phyloP scores from a whole-genome alignment of 2,113 vertebrate species.

The Proteles cristata region DNA sequence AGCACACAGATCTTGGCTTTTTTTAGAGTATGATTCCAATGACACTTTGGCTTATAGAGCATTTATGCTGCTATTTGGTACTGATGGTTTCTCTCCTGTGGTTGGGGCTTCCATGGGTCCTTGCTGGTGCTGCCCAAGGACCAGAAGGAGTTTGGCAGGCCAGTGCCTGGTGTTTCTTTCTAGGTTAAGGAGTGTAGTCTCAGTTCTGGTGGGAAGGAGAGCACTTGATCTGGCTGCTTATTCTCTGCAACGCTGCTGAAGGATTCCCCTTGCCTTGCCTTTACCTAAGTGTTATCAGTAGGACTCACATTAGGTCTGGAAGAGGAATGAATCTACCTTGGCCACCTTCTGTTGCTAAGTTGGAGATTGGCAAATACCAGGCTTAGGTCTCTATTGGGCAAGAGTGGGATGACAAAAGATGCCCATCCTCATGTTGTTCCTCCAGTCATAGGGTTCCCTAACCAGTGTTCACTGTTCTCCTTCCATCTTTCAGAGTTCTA shows the following conservation, averaged over 20 bases:
- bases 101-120: neutral
- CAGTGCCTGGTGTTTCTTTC: neutral
- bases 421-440: neutral
- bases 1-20: neutral
- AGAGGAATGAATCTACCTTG: neutral
- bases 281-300: neutral
- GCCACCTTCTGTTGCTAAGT: neutral
- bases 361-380: neutral
- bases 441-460: neutral
- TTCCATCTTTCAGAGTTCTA: neutral
- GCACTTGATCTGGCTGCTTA: neutral
- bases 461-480: neutral
- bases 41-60: neutral
- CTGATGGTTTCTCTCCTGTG: neutral
- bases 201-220: neutral
- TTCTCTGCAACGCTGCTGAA: neutral
- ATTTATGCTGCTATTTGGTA: neutral
- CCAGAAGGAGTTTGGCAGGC: neutral
- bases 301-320: neutral
- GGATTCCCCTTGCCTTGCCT: neutral
- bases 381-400: neutral
- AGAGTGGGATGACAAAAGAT: neutral
- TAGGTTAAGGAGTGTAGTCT: neutral
- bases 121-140: neutral
- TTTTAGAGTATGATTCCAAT: neutral